Evolutionary conservation across 2,888 invertebrate species (phyloP), one percentile per base, ranked within the genome.

Genomic region (Dolichomitus sp.): DNA sequence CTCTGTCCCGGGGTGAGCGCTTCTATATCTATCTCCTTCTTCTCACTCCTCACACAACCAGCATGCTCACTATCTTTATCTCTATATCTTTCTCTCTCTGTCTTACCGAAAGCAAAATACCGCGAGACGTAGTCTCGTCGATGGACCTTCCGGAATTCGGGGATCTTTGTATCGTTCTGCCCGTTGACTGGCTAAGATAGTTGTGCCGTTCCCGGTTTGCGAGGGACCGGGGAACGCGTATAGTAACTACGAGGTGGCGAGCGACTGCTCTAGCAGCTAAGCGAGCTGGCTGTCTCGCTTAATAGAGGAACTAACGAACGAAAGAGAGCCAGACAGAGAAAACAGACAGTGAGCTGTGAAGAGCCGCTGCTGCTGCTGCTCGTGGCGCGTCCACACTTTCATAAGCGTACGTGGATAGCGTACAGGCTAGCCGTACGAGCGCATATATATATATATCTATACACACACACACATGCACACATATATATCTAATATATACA

Each of bases 361-460:
- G 68, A 77, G 76, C 69, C 54, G 52, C 75, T 80, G 40, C 59
- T 48, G 63, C 57, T 57, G 79, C 45, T 48, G 75, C 73, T 80
- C 79, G 83, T 79, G 75, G 83, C 83, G 83, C 80, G 75, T 83
- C 76, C 83, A 70, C 81, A 83, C 79, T 83, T 76, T 83, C 83
- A 72, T 76, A 70, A 75, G 79, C 79, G 79, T 79, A 83, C 76
- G 79, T 83, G 83, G 72, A 76, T 76, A 61, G 75, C 61, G 68
- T 59, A 65, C 72, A 27, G 42, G 57, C 72, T 69, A 52, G 52
- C 40, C 30, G 42, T 45, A 42, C 40, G 54, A 40, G 23, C 45
- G 11, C 14, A 40, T 42, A 72, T 48, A 72, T 33, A 40, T 61
- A 48, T 61, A 72, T 61, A 59, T 37, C 52, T 6, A 23, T 7